Conservation (phyloP, 1,140 invertebrate species). For the Venturia canescens region DNA sequence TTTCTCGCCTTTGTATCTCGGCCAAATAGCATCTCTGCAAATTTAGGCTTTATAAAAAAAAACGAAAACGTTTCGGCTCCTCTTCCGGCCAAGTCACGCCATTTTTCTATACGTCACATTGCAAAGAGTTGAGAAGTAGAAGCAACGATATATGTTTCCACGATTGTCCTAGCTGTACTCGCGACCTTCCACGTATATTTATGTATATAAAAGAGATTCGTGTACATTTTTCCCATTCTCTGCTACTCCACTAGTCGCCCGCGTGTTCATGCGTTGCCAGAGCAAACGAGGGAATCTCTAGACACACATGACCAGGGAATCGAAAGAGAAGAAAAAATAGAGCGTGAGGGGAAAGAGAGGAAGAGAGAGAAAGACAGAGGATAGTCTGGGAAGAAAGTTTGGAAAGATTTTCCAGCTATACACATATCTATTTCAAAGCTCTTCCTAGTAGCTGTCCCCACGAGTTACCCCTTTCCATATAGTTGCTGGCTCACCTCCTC, state of each 20-base stretch:
- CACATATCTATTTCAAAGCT: neutral
- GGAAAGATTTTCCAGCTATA: conserved; percentile 5
- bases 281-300: neutral
- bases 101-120: conserved; percentile 59
- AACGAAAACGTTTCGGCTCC: neutral
- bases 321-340: no score
- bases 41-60: neutral
- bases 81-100: conserved; percentile 59
- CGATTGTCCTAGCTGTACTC: neutral
- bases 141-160: neutral
- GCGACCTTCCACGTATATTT: neutral
- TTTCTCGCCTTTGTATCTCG: conserved; percentile 57
- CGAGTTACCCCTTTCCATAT: neutral
- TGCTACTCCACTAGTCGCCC: no score
- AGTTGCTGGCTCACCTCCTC: neutral
- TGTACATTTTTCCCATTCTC: neutral
- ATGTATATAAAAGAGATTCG: neutral
- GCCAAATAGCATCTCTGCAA: conserved; percentile 60
- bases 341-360: no score
- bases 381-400: neutral
- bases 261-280: neutral
- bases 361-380: neutral
- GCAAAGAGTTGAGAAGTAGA: conserved; percentile 41
- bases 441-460: neutral
- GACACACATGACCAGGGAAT: neutral